Conservation (phyloP, 2,113 vertebrate genomes). For the Machaerirhynchus nigripectus region DNA sequence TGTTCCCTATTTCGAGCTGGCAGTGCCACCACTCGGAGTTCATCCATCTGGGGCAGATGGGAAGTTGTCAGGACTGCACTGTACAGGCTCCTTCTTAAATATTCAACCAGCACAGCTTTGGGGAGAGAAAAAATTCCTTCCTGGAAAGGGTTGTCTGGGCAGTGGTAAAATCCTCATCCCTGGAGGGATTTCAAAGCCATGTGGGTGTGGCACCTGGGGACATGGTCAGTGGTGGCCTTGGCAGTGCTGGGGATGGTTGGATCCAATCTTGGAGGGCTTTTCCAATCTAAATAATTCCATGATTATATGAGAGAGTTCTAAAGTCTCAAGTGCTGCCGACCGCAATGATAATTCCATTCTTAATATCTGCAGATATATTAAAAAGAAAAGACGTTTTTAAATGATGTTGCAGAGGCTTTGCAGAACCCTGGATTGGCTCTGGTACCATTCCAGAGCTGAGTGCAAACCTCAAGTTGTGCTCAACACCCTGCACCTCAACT, state of each 20-base stretch:
- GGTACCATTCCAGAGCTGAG: not conserved
- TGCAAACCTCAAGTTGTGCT: not conserved
- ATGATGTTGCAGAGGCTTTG: not conserved
- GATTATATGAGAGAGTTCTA: accelerated
- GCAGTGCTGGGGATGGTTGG: not conserved
- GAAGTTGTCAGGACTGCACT: not conserved
- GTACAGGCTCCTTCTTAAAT: not conserved
- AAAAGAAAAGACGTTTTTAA: not conserved
- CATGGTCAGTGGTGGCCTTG: not conserved
- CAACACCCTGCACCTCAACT: not conserved
- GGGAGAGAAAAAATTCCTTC: not conserved
- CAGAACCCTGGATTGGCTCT: not conserved
- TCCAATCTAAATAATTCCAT: not conserved
- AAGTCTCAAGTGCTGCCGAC: not conserved
- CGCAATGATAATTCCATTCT: not conserved
- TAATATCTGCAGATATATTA: not conserved
- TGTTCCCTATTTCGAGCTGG: not conserved
- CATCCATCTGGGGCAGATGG: not conserved
- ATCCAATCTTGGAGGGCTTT: not conserved
- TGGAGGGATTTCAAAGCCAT: accelerated
- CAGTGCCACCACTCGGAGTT: not conserved
- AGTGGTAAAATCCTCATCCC: not conserved
- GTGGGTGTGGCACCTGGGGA: not conserved
- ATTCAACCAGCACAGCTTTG: not conserved
- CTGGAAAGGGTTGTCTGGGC: not conserved